Evolutionary conservation across 2,797 vertebrate genomes (phyloP).

Genomic region (Manis javanica): DNA sequence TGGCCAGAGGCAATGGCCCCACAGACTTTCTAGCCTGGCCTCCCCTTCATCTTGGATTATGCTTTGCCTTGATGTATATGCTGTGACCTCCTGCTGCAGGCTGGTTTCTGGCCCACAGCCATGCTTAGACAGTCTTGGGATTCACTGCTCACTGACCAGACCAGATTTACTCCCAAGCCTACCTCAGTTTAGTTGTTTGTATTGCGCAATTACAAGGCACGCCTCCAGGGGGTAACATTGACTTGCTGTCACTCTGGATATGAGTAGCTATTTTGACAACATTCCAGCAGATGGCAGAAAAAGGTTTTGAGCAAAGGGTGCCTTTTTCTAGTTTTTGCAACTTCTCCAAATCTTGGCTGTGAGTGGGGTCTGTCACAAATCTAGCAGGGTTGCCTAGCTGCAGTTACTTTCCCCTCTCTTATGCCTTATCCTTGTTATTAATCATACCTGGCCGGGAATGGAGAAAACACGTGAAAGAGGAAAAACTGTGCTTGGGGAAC

Average conservation of each 20-base stretch:
- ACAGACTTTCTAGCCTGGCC: neutral
- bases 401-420: neutral
- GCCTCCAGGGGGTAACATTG: neutral
- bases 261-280: conserved; percentile 20
- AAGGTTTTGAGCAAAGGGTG: conserved; percentile 32
- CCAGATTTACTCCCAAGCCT: neutral
- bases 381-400: neutral
- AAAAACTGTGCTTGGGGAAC: neutral
- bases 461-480: neutral
- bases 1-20: neutral
- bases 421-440: neutral
- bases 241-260: neutral
- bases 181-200: neutral
- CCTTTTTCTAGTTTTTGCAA: neutral
- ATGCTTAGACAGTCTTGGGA: neutral
- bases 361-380: neutral
- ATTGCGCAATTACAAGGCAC: neutral
- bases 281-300: conserved; percentile 67
- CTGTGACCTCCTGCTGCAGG: neutral
- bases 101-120: neutral
- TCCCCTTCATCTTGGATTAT: neutral
- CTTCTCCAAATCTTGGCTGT: neutral
- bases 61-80: neutral
- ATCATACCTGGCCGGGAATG: neutral
- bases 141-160: neutral